A percentile compares a stretch with the other conserved stretches of the same genome.
Conservation (phyloP, 2,888 invertebrate genomes). For the Ctenicera cuprea region DNA sequence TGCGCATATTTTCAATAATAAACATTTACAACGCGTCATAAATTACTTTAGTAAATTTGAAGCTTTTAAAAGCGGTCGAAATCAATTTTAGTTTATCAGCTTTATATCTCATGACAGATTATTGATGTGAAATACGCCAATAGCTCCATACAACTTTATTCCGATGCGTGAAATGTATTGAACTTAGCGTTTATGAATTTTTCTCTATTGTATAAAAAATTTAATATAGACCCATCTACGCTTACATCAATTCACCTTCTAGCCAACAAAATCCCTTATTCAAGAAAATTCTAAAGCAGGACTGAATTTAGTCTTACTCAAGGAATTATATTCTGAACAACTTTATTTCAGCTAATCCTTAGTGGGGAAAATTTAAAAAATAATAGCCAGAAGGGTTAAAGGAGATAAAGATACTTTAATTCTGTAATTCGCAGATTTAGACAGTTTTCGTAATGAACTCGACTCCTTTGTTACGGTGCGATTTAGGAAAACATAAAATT, state of each 20-base stretch:
- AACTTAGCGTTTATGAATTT: slow-evolving; percentile 40
- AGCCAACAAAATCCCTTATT: neutral
- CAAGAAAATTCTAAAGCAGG: neutral
- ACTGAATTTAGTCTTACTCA: too few relatives aligned
- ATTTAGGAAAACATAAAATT: too few relatives aligned
- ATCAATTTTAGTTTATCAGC: slow-evolving; percentile 42
- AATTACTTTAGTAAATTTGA: neutral
- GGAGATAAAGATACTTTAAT: too few relatives aligned
- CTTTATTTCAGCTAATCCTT: too few relatives aligned
- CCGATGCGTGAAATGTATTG: slow-evolving; percentile 34
- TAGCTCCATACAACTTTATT: slow-evolving; percentile 41
- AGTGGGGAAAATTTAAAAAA: too few relatives aligned
- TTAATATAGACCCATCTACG: slow-evolving; percentile 10
- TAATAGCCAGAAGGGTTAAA: too few relatives aligned
- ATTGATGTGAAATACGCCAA: slow-evolving; percentile 39
- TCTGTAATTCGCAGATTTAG: too few relatives aligned
- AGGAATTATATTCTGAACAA: too few relatives aligned
- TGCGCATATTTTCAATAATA: too few relatives aligned
- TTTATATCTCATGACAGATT: slow-evolving; percentile 36
- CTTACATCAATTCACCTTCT: neutral
- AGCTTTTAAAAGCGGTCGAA: slow-evolving; percentile 32
- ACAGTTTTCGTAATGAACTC: too few relatives aligned
- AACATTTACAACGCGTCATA: neutral
- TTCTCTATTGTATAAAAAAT: slow-evolving; percentile 31
- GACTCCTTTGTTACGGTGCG: too few relatives aligned